phyloP scores from a whole-genome alignment of 2,113 vertebrate genomes.

The Salvelinus alpinus region DNA sequence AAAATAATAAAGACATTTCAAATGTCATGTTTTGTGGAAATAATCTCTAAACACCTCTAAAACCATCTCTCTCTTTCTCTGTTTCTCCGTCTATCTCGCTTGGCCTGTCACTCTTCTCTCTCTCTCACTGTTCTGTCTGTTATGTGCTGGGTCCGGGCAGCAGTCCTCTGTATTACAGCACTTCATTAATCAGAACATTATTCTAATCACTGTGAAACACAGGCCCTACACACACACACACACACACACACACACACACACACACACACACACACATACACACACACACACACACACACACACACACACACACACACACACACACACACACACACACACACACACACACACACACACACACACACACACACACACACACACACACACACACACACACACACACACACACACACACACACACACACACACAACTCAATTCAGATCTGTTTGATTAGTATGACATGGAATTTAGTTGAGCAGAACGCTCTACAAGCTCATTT shows the following conservation, averaged over 20 bases:
- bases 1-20: too few species aligned
- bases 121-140: neutral
- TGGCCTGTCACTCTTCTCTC: neutral
- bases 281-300: too few species aligned
- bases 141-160: neutral
- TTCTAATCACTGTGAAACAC: slow-evolving; percentile 55
- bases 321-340: too few species aligned
- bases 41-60: neutral
- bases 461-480: neutral
- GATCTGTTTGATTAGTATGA: neutral
- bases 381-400: neutral
- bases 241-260: too few species aligned
- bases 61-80: neutral
- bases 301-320: too few species aligned
- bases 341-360: too few species aligned
- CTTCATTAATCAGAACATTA: slow-evolving; percentile 20
- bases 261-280: too few species aligned
- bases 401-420: slow-evolving; percentile 20
- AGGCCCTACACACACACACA: neutral
- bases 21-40: too few species aligned
- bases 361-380: too few species aligned
- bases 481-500: neutral
- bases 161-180: neutral
- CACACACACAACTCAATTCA: slow-evolving; percentile 1
- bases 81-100: slow-evolving; percentile 9